These are phyloP conservation scores for Chymomyza amoena DNA, from an alignment of 2,888 invertebrate genomes.

Conservation along the genomic window DNA sequence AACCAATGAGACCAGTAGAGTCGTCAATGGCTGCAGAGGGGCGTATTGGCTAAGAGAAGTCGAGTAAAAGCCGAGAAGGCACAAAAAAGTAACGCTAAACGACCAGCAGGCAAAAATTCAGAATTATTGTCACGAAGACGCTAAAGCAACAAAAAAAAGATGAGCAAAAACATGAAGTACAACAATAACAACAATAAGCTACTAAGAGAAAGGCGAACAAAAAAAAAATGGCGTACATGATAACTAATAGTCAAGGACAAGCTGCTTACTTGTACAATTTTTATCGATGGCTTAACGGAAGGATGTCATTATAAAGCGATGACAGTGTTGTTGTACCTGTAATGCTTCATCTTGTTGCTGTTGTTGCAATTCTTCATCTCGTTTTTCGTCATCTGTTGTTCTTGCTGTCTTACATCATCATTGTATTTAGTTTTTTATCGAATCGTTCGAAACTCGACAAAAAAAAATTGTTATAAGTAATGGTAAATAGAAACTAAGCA, in stretches of 20 bases:
- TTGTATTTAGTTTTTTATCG: not conserved
- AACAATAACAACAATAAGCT: not conserved
- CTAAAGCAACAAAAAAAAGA: slow-evolving; percentile 25
- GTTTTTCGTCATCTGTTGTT: not conserved
- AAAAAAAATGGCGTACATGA: slow-evolving; percentile 7
- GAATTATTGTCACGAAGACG: not conserved
- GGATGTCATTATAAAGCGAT: slow-evolving; percentile 31
- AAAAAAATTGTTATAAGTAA: not conserved
- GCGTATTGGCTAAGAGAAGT: slow-evolving; percentile 4
- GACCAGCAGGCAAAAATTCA: slow-evolving; percentile 8
- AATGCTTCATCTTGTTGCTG: not conserved
- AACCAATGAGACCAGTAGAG: slow-evolving; percentile 3
- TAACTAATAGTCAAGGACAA: slow-evolving; percentile 33
- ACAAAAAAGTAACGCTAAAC: not conserved
- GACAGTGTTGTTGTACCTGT: not conserved
- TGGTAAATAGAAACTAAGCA: not conserved
- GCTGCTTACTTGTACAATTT: slow-evolving; percentile 23
- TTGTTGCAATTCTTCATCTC: not conserved
- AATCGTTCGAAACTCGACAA: not conserved
- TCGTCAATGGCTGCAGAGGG: not conserved
- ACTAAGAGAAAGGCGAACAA: not conserved
- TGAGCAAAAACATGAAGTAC: slow-evolving; percentile 22
- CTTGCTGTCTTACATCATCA: not conserved
- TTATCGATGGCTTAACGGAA: slow-evolving; percentile 19
- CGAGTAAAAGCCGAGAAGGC: slow-evolving; percentile 31